phyloP scores from a whole-genome alignment of 1,140 invertebrate genomes.

The Zaprionus nigranus region DNA sequence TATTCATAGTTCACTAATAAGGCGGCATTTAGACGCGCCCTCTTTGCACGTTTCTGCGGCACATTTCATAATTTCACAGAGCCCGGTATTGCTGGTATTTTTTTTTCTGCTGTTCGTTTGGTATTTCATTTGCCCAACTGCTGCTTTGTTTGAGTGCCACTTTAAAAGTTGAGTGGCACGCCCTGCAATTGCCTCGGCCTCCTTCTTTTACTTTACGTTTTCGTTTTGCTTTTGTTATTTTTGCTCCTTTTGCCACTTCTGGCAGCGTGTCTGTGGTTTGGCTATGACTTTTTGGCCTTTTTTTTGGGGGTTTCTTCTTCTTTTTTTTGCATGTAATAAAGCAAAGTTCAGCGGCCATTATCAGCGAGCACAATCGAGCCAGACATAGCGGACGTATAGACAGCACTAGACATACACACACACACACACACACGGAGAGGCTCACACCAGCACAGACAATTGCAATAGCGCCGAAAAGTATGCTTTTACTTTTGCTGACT shows the following conservation, averaged over 20 bases:
- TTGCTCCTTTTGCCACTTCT: conserved; percentile 39
- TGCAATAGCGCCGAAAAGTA: conserved; percentile 52
- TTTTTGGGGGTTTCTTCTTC: conserved; percentile 8
- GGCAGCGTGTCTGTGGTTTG: conserved; percentile 54
- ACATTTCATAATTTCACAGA: conserved; percentile 25
- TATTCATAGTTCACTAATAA: conserved; percentile 70
- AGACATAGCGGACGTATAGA: conserved; percentile 46
- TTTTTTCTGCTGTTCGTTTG: conserved; percentile 4
- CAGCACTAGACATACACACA: conserved; percentile 41
- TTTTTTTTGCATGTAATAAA: conserved; percentile 63
- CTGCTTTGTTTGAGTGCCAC: conserved; percentile 56
- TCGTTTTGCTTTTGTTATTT: conserved; percentile 18
- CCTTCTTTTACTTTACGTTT: conserved; percentile 11
- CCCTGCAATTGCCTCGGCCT: conserved; percentile 43
- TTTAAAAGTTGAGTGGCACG: conserved; percentile 58
- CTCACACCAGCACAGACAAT: conserved; percentile 37
- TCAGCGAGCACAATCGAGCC: conserved; percentile 58
- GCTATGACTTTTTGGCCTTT: conserved; percentile 42
- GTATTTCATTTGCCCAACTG: conserved; percentile 29
- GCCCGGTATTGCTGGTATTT: neutral
- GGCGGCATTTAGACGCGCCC: conserved; percentile 51
- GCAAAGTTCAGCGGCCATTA: conserved; percentile 64
- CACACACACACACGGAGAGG: conserved; percentile 22
- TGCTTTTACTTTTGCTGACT: conserved; percentile 56
- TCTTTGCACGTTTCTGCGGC: conserved; percentile 13